Percentiles rank a stretch among this genome's conserved stretches.
phyloP scores from a whole-genome alignment of 2,113 vertebrate species.

The Perognathus longimembris region DNA sequence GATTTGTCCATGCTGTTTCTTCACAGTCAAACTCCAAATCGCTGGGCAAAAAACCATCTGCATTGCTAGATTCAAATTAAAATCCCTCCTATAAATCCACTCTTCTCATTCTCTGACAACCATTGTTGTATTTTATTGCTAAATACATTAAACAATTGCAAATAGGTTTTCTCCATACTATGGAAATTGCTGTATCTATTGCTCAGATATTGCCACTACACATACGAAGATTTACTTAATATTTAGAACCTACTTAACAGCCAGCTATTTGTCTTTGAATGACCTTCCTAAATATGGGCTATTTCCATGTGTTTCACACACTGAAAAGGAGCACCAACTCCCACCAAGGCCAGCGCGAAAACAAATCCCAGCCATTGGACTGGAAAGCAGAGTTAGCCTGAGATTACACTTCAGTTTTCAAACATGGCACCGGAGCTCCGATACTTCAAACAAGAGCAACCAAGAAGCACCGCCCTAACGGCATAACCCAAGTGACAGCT shows the following conservation, averaged over 20 bases:
- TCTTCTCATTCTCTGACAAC: conserved; percentile 79
- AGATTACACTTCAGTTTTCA: not conserved
- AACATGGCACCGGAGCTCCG: not conserved
- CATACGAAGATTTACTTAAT: conserved; percentile 66
- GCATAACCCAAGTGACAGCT: not conserved
- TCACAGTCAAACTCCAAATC: conserved; percentile 75
- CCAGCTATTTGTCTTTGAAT: conserved; percentile 60
- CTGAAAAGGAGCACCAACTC: conserved; percentile 51
- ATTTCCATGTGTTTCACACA: conserved; percentile 4
- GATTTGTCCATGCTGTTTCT: conserved; percentile 41
- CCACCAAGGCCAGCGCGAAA: not conserved
- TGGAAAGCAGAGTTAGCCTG: not conserved
- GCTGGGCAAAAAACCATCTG: conserved; percentile 69
- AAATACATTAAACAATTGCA: conserved; percentile 75
- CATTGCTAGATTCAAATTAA: conserved; percentile 77
- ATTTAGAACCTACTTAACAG: conserved; percentile 77
- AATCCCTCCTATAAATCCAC: conserved; percentile 77
- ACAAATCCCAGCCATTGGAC: not conserved
- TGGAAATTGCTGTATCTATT: conserved; percentile 76
- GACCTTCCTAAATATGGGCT: conserved; percentile 33
- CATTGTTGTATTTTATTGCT: conserved; percentile 72
- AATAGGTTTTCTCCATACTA: conserved; percentile 78
- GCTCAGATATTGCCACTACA: conserved; percentile 70
- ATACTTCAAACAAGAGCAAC: not conserved
- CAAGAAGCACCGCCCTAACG: not conserved